phyloP scores from a whole-genome alignment of 2,113 vertebrate species.

The Petroica traversi region DNA sequence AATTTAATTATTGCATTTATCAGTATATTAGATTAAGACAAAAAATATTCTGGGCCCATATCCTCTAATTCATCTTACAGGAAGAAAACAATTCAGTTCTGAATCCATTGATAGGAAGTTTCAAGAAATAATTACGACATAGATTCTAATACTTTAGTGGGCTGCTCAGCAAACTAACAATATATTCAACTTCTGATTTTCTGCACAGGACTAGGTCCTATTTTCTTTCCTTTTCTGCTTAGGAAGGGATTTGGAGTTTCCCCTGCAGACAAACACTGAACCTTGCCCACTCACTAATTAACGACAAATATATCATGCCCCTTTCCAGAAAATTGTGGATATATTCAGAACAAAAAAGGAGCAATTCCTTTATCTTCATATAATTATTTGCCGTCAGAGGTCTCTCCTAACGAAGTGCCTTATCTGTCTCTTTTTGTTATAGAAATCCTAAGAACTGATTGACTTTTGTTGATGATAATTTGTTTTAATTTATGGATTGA shows the following conservation, averaged over 20 bases:
- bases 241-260: neutral
- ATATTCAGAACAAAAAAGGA: neutral
- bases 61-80: neutral
- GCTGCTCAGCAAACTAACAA: neutral
- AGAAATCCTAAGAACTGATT: neutral
- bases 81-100: neutral
- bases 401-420: neutral
- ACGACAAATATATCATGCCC: neutral
- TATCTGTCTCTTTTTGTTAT: neutral
- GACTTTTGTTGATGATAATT: neutral
- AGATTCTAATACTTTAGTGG: neutral
- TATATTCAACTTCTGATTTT: neutral
- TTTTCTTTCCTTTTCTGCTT: neutral
- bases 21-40: constrained; percentile 35
- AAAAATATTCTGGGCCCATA: neutral
- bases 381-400: neutral
- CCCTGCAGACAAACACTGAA: neutral
- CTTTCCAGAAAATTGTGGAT: neutral
- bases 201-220: neutral
- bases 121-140: neutral
- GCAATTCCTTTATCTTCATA: neutral
- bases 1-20: constrained; percentile 42
- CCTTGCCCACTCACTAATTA: neutral
- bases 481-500: neutral
- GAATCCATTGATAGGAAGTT: neutral